phyloP scores from a whole-genome alignment of 2,113 vertebrate genomes.

The Columba janthina region DNA sequence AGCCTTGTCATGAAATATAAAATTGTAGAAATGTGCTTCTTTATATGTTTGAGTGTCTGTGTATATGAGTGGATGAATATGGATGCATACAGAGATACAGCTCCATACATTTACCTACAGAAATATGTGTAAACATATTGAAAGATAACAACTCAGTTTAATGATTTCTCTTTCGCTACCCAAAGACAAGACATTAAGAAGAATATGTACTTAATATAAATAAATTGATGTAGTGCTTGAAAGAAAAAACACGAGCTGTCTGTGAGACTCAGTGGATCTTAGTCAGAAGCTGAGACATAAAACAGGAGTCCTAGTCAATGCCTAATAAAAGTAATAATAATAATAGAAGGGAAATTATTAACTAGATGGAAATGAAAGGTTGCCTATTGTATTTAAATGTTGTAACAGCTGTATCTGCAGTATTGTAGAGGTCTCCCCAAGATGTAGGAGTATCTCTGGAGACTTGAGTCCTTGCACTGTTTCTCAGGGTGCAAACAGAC shows the following conservation, averaged over 20 bases:
- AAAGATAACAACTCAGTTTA: not conserved
- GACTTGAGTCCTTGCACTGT: not conserved
- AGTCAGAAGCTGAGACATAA: not conserved
- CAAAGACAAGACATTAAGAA: not conserved
- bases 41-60: not conserved
- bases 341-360: not conserved
- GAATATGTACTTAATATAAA: not conserved
- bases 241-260: not conserved
- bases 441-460: fast-evolving
- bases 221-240: not conserved
- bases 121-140: not conserved
- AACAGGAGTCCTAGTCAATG: not conserved
- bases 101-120: not conserved
- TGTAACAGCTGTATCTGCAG: not conserved
- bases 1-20: not conserved
- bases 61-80: not conserved
- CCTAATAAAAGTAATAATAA: not conserved
- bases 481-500: not conserved
- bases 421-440: not conserved
- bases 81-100: not conserved
- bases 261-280: not conserved
- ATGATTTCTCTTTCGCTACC: not conserved
- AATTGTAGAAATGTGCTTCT: fast-evolving
- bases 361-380: not conserved
- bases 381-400: not conserved